Conservation (phyloP, 2,797 vertebrate genomes). For the Gadopsis marmoratus region DNA sequence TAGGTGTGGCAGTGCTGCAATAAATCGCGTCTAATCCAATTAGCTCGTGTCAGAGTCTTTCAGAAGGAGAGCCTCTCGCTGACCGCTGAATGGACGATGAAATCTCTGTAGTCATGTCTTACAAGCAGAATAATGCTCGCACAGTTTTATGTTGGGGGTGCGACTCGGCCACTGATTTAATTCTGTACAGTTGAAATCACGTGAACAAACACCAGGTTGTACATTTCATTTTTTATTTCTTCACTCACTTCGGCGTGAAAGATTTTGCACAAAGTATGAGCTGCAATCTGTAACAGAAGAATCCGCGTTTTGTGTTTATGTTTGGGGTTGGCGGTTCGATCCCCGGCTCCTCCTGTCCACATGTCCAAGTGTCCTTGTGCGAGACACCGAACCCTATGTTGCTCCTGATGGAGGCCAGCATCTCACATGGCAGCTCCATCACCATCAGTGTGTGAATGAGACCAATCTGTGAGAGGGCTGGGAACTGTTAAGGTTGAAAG, state of each 20-base stretch:
- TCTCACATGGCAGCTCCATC: no score
- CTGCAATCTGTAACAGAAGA: no score
- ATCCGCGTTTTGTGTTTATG: no score
- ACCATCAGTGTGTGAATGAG: no score
- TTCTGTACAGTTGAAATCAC: conserved; percentile 3
- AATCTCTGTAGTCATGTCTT: conserved; percentile 10
- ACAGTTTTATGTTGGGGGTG: neutral
- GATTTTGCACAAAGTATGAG: neutral
- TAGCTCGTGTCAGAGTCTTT: conserved; percentile 33
- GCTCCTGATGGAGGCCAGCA: no score
- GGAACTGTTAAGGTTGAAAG: no score
- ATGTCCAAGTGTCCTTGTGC: no score
- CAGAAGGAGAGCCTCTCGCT: neutral
- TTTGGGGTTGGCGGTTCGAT: no score
- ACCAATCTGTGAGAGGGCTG: no score
- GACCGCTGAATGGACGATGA: neutral
- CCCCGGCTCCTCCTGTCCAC: no score
- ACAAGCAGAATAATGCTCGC: neutral
- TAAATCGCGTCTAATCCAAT: conserved; percentile 44
- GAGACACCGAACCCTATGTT: no score
- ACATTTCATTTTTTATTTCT: neutral
- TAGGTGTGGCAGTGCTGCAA: conserved; percentile 37
- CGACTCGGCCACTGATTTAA: conserved; percentile 19
- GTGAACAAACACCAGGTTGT: neutral
- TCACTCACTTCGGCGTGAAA: neutral